Percentiles rank a stretch among this genome's conserved stretches.
Conservation (phyloP, 2,113 vertebrate genomes). For the Muntiacus reevesi region DNA sequence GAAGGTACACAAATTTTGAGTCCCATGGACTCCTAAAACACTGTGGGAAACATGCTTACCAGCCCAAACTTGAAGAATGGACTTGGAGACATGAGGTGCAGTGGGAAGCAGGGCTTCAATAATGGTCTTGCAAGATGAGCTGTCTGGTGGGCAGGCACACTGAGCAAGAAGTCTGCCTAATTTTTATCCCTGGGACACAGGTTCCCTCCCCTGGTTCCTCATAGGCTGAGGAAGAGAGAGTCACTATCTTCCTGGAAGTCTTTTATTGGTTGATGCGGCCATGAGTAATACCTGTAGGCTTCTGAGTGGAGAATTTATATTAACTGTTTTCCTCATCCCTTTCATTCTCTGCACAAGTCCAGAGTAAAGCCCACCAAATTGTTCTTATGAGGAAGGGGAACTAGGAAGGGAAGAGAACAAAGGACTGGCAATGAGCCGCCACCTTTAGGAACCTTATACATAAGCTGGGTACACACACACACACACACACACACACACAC, state of each 20-base stretch:
- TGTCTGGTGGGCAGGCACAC: neutral
- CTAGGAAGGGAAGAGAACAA: neutral
- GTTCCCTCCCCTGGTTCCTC: neutral
- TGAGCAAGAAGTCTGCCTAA: neutral
- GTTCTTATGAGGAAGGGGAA: neutral
- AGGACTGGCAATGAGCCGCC: neutral
- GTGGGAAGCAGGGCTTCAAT: neutral
- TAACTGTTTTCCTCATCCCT: neutral
- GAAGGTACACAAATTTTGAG: neutral
- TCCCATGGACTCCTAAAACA: neutral
- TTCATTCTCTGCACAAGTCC: neutral
- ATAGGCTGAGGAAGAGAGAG: neutral
- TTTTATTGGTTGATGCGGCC: neutral
- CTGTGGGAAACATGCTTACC: neutral
- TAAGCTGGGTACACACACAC: neutral
- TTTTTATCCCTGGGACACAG: neutral
- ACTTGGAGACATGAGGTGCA: neutral
- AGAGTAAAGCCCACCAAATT: neutral
- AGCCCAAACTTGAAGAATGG: neutral
- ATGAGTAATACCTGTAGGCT: neutral
- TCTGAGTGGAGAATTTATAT: neutral
- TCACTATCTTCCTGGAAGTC: neutral
- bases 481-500: neutral
- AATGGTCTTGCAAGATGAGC: neutral
- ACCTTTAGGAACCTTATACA: neutral